Conservation (phyloP, 2,888 invertebrate species). For the Buathra laborator region DNA sequence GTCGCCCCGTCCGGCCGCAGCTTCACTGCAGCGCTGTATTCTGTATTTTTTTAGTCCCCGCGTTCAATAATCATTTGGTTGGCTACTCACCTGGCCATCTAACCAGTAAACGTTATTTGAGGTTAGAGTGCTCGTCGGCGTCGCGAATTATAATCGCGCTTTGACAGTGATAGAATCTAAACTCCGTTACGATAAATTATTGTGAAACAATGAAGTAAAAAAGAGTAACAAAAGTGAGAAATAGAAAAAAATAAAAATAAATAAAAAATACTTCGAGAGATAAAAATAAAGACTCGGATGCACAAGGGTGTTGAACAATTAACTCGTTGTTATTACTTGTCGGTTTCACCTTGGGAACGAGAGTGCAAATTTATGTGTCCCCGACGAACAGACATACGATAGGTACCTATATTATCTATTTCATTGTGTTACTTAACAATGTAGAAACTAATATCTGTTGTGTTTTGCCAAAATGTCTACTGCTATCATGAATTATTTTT, state of each 20-base stretch:
- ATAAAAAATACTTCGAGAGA: background rate
- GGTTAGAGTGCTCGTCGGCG: slow-evolving; percentile 65
- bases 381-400: slow-evolving; percentile 34
- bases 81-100: slow-evolving; percentile 69
- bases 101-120: slow-evolving; percentile 67
- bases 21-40: slow-evolving; percentile 65
- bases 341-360: slow-evolving; percentile 18
- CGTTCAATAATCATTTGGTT: slow-evolving; percentile 71
- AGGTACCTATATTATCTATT: slow-evolving; percentile 45
- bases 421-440: slow-evolving; percentile 14
- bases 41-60: slow-evolving; percentile 59
- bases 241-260: background rate
- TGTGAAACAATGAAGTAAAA: slow-evolving; percentile 6
- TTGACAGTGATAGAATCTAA: slow-evolving; percentile 55
- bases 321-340: slow-evolving; percentile 5
- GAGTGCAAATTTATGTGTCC: slow-evolving; percentile 44
- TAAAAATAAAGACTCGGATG: background rate
- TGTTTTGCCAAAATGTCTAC: background rate
- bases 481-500: background rate
- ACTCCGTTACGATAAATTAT: background rate
- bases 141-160: slow-evolving; percentile 59
- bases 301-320: background rate
- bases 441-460: slow-evolving; percentile 10
- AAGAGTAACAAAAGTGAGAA: slow-evolving; percentile 1
- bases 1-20: slow-evolving; percentile 63